Evolutionary conservation across 2,113 vertebrate species (phyloP).

Genomic region (Chaetodon auriga): DNA sequence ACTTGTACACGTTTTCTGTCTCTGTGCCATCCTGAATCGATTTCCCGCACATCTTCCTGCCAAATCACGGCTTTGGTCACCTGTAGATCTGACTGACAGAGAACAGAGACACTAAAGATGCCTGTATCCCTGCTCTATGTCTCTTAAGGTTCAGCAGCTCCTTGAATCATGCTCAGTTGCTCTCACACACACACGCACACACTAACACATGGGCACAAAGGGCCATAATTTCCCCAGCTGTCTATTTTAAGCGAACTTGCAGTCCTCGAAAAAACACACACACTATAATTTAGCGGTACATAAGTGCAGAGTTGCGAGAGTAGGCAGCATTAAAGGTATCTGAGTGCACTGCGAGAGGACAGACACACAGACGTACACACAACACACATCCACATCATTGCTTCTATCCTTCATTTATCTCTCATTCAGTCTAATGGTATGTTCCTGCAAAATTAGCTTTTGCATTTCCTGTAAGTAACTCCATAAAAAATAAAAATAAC

Average conservation of each 20-base stretch:
- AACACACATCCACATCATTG: constrained; percentile 12
- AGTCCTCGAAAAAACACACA: constrained; percentile 55
- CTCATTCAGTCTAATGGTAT: constrained; percentile 12
- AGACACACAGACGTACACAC: constrained; percentile 27
- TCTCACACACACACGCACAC: constrained; percentile 36
- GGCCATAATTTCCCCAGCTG: constrained; percentile 65
- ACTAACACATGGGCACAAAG: constrained; percentile 43
- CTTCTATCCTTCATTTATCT: constrained; percentile 9
- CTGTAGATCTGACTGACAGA: constrained; percentile 30
- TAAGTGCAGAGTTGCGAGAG: constrained; percentile 52
- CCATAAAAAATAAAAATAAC: constrained; percentile 14
- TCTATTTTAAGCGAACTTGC: constrained; percentile 75
- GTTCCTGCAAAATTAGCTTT: constrained; percentile 25
- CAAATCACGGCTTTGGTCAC: constrained; percentile 6
- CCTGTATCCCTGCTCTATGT: background rate
- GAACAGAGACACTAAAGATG: constrained; percentile 13
- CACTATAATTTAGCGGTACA: constrained; percentile 74
- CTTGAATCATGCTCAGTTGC: constrained; percentile 32
- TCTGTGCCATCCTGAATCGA: constrained; percentile 21
- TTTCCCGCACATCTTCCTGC: constrained; percentile 37
- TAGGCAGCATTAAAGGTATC: constrained; percentile 45
- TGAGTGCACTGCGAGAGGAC: constrained; percentile 32
- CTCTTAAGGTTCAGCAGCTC: constrained; percentile 31
- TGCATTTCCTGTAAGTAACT: constrained; percentile 30
- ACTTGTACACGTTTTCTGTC: constrained; percentile 32